Percentiles rank a stretch among this genome's conserved stretches.
Evolutionary conservation across 2,797 vertebrate genomes (phyloP).

Genomic region (Sitta carolinensis): DNA sequence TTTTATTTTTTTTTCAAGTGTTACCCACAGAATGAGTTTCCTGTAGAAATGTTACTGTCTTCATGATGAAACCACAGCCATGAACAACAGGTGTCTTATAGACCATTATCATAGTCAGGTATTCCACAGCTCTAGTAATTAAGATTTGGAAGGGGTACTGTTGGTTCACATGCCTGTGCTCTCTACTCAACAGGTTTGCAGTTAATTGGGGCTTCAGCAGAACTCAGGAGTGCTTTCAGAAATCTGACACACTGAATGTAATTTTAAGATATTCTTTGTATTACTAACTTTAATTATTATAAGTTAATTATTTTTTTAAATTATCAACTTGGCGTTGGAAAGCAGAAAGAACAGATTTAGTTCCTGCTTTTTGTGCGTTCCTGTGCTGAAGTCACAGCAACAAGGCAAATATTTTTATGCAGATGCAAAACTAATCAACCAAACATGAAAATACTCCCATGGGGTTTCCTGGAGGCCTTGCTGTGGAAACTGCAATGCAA

Average conservation of each 20-base stretch:
- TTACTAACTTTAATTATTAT: neutral
- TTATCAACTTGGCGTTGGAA: neutral
- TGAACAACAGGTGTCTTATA: neutral
- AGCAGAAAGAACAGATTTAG: neutral
- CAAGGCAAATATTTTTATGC: constrained; percentile 52
- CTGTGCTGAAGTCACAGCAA: neutral
- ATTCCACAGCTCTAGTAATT: neutral
- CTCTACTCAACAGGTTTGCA: neutral
- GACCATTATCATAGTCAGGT: neutral
- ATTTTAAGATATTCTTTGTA: neutral
- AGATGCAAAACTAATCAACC: constrained; percentile 59
- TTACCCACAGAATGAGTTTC: neutral
- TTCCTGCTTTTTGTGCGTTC: neutral
- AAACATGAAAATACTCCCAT: constrained; percentile 10
- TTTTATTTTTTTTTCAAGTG: neutral
- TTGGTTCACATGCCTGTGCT: neutral
- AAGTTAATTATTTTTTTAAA: neutral
- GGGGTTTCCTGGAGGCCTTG: constrained; percentile 38
- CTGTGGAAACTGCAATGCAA: constrained; percentile 1
- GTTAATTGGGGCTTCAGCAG: neutral
- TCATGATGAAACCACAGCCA: neutral
- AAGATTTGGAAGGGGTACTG: neutral
- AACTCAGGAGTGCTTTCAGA: neutral
- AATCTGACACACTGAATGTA: neutral
- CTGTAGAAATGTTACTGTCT: neutral